Base-by-base conservation (phyloP, 2,113 vertebrate species). In the Oostethus manadensis region DNA sequence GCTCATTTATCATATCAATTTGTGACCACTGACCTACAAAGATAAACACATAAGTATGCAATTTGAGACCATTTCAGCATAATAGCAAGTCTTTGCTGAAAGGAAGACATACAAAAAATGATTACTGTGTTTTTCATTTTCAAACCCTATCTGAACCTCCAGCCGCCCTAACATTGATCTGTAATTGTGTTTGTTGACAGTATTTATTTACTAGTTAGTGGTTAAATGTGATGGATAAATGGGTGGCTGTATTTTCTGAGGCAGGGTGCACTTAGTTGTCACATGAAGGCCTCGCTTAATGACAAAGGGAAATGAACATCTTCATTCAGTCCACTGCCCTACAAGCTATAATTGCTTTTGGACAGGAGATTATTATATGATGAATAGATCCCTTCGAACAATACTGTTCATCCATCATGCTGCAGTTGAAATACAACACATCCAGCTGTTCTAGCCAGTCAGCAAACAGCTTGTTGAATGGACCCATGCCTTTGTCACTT, bases 221-320 rank as follows among this genome's bases (percentile, higher is more conserved):
- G 9, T 55, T 3, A 29, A 60, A 50, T 44, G 23, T 8, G 18
- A 11, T 42, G 10, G 43, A 16, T 6, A 22, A 8, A 58, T 44
- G 13, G 9, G 10, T 21, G 22, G 21, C n/a, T n/a, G 9, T 16
- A 22, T 44, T 44, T 45, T 26, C 21, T 26, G 42, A 44, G 22
- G 26, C 22, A 29, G 8, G 16, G 11, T 20, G 1, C n/a, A 53
- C 10, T 54, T 21, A 22, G 35, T 35, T 72, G 22, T 62, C 15
- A 35, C 11, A 46, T 8, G 23, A 45, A 46, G 43, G 56, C 56
- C 16, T 44, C 22, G 26, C 16, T 23, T 58, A 29, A 58, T 45
- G 43, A 60, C 18, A 49, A 38, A 3, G 15, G 46, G 58, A 60
- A 60, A 60, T 40, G n/a, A 60, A 40, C 46, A 40, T 40, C 45